Percentiles rank a stretch among this genome's conserved stretches.
phyloP scores from a whole-genome alignment of 2,113 vertebrate species.

The Aramus guarauna region DNA sequence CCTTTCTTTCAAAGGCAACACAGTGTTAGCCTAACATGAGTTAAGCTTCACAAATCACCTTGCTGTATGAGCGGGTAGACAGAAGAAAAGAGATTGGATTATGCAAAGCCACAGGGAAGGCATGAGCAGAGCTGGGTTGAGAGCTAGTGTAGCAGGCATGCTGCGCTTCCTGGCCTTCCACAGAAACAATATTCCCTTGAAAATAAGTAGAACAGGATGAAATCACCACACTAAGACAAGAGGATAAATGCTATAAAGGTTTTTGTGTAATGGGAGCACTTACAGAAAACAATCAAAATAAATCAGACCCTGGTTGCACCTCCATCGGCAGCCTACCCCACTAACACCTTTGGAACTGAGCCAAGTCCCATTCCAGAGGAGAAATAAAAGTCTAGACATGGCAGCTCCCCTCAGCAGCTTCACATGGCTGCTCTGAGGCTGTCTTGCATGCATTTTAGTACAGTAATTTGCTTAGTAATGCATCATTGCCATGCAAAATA shows the following conservation, averaged over 20 bases:
- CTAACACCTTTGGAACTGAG: not conserved
- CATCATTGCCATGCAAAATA: not conserved
- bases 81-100: not conserved
- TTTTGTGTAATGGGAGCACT: not conserved
- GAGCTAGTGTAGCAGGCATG: not conserved
- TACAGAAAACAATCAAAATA: not conserved
- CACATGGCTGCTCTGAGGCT: not conserved
- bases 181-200: not conserved
- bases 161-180: not conserved
- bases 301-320: not conserved
- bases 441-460: not conserved
- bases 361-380: not conserved
- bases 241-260: not conserved
- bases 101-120: not conserved
- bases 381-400: not conserved
- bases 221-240: not conserved
- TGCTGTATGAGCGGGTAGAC: rapidly evolving
- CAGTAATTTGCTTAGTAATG: not conserved
- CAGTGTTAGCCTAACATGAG: not conserved
- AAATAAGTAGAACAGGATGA: not conserved
- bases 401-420: not conserved
- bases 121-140: not conserved
- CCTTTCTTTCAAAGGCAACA: not conserved
- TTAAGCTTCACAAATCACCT: not conserved
- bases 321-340: not conserved